phyloP scores from a whole-genome alignment of 2,888 invertebrate genomes.

The Drosophila incognita region DNA sequence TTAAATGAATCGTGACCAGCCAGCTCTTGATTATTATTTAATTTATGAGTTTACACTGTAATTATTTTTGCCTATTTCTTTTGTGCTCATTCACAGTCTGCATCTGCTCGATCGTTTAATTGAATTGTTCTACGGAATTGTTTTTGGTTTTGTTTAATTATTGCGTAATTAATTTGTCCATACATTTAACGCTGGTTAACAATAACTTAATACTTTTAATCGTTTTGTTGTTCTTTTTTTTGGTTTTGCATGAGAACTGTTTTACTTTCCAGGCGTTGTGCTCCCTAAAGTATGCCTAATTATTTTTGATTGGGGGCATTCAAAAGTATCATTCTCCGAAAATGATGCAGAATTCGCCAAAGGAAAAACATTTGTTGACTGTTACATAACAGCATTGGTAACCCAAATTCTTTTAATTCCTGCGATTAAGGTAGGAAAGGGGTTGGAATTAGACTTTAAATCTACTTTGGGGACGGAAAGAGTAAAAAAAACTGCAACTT shows the following conservation, averaged over 20 bases:
- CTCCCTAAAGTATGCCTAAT: background rate
- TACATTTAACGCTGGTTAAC: background rate
- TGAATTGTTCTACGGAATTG: background rate
- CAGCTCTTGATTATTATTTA: background rate
- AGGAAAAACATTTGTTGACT: background rate
- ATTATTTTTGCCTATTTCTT: background rate
- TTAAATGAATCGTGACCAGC: background rate
- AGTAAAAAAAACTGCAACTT: background rate
- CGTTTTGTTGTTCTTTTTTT: background rate
- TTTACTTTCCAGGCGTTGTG: background rate
- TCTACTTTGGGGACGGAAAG: background rate
- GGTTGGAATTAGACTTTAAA: fast-evolving
- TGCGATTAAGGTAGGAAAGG: background rate
- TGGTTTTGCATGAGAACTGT: background rate
- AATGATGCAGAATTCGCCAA: background rate
- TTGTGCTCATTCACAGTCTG: background rate
- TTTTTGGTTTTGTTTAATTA: background rate
- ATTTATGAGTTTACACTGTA: background rate
- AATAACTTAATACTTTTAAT: background rate
- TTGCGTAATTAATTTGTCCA: background rate
- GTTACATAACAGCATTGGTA: background rate
- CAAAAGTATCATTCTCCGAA: fast-evolving
- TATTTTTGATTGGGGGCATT: background rate
- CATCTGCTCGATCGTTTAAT: background rate
- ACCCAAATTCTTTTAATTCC: background rate